Conservation (phyloP, 2,888 invertebrate genomes). For the Drosophila birchii region DNA sequence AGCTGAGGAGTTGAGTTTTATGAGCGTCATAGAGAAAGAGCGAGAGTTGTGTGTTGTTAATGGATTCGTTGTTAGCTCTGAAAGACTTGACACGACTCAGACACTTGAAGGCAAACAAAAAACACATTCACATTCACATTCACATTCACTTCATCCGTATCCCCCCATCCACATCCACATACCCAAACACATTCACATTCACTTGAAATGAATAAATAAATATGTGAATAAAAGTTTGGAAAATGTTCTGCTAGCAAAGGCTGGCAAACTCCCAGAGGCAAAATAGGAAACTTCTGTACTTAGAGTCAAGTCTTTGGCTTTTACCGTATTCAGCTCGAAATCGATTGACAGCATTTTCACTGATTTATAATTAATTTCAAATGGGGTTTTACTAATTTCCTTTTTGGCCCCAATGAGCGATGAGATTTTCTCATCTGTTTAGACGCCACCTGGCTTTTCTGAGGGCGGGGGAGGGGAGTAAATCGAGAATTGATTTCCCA, state of each 20-base stretch:
- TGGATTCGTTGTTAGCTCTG: conserved; percentile 41
- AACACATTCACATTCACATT: conserved; percentile 8
- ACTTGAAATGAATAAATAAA: conserved; percentile 42
- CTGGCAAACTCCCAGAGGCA: conserved; percentile 3
- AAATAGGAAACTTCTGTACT: conserved; percentile 7
- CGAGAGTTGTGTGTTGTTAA: conserved; percentile 41
- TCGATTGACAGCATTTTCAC: conserved; percentile 43
- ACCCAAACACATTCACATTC: conserved; percentile 9
- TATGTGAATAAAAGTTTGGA: conserved; percentile 48
- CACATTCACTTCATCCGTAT: background rate
- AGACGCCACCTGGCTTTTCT: background rate
- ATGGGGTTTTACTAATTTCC: conserved; percentile 40
- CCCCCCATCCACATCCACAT: conserved; percentile 10
- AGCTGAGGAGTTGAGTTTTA: conserved; percentile 36
- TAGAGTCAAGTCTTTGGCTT: conserved; percentile 8
- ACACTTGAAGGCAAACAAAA: conserved; percentile 36
- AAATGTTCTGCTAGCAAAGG: conserved; percentile 29
- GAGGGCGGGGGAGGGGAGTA: too few species aligned
- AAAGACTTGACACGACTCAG: conserved; percentile 43
- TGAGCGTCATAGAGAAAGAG: conserved; percentile 30
- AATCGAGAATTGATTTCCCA: conserved; percentile 27
- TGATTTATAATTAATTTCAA: conserved; percentile 46
- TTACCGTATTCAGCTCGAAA: conserved; percentile 32
- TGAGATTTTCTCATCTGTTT: conserved; percentile 42
- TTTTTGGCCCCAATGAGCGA: conserved; percentile 10